Evolutionary conservation across 2,113 vertebrate genomes (phyloP), one percentile per base, ranked within the genome.

Genomic region (Pipra filicauda): DNA sequence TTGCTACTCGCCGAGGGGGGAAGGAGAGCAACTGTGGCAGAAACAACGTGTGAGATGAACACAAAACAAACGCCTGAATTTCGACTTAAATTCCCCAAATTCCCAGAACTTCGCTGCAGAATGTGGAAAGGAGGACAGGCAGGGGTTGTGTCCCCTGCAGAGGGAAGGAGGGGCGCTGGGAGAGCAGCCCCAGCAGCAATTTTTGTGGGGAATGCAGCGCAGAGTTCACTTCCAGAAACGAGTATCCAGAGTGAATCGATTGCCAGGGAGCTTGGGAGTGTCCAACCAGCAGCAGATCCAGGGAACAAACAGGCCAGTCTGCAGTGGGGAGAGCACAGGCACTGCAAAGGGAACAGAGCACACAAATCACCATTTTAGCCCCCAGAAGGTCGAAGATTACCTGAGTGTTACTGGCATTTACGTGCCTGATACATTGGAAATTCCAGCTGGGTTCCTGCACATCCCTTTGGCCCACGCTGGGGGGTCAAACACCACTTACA

Each of bases 11-110:
- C 76, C 15, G 85, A 80, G 52, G 82, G 93, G 75, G 84, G 93
- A 95, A 88, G 78, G 94, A 88, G 91, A 73, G 69, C 20, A 64
- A 91, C 74, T 91, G 86, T 83, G 91, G 74, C 96, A 95, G 92
- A 93, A 97, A 94, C 95, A 91, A 86, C 85, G 85, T 95, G 95
- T 96, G 95, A 95, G 91, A 95, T 72, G 95, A 97, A 92, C 66
- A 69, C 94, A 89, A 95, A 91, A 64, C 89, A 72, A 84, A 95
- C 24, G 64, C 79, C 92, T 84, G 75, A 27, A 94, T 95, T 91
- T 93, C 76, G 72, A 5, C 58, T n/a, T 22, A 67, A 89, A 89
- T 70, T 77, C 61, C 59, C 85, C 67, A 90, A 93, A 92, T 76
- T 44, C 93, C 26, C 51, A 3, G 30, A 66, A 31, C 43, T 83